phyloP scores from a whole-genome alignment of 2,113 vertebrate genomes.

The Chloroceryle aenea region DNA sequence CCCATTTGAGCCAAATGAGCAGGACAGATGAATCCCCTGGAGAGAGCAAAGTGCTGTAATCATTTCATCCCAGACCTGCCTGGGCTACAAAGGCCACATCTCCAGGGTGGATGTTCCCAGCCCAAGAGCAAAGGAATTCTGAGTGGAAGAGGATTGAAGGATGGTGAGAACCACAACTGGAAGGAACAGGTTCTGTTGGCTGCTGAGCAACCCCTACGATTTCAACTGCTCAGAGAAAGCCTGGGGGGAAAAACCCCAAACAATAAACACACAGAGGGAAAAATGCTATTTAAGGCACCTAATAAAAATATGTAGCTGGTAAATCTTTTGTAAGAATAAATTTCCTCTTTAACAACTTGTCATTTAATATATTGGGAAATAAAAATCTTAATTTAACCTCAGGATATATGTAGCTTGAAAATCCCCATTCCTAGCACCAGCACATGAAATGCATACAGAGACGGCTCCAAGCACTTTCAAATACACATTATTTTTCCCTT shows the following conservation, averaged over 20 bases:
- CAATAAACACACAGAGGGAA: background rate
- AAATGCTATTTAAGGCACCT: background rate
- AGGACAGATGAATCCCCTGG: background rate
- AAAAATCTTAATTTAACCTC: conserved; percentile 6
- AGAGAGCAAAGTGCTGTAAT: background rate
- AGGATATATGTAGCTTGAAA: background rate
- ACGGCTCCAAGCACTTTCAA: conserved; percentile 19
- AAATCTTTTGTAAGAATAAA: background rate
- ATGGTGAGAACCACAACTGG: background rate
- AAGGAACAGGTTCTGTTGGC: background rate
- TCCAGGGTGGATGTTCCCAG: background rate
- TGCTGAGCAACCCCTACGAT: background rate
- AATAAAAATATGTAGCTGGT: background rate
- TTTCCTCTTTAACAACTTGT: background rate
- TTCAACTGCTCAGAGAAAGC: background rate
- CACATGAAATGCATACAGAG: conserved; percentile 22
- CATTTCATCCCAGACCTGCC: background rate
- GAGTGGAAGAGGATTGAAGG: background rate
- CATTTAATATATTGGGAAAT: background rate
- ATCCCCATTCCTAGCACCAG: background rate
- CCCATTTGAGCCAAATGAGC: background rate
- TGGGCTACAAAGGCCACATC: background rate
- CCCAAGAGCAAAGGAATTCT: background rate
- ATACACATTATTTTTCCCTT: conserved; percentile 21
- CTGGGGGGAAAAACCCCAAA: background rate